Base-by-base conservation (phyloP, 2,113 vertebrate species). In the Jaculus jaculus region DNA sequence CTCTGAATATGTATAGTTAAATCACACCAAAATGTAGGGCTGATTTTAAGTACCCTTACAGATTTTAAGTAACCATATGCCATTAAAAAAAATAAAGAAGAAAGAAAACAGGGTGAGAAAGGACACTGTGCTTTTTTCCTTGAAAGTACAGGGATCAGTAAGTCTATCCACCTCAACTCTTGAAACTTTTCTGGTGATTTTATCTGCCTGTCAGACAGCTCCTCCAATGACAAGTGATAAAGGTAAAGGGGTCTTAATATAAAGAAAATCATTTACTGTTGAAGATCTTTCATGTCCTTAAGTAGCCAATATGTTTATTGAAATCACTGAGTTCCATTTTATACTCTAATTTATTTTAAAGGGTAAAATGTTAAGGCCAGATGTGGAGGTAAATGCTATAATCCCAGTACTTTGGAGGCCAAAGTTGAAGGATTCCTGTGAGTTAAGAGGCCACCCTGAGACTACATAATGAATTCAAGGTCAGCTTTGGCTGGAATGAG, bases 281-380 rank as follows among this genome's bases (percentile, higher is more conserved):
- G 20, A 68, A 26, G 8, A 91, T 24, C 1, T 85, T 72, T 42
- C 39, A 58, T 84, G 34, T 66, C 15, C 13, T 54, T 60, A 68
- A 71, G 10, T 15, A 61, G 32, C 4, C 66, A 86, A n/a, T 34
- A 54, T 60, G 7, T 47, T 89, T 21, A 30, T 81, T 47, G 37
- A 94, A 97, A 80, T 2, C 75, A 87, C 68, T 79, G 87, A 32
- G 24, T 96, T 97, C 88, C 89, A 96, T 97, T 97, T 88, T 75
- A 92, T 8, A 54, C 39, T 58, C 58, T 11, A 68, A 26, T 58
- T 69, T 85, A 79, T 84, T 78, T 1, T 94, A 47, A 47, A 47
- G 8, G 42, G 42, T 5, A 47, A 47, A 8, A 47, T 47, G 42
- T 47, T 47, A 47, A 47, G 42, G 42, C 42, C 42, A 47, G 42